Conservation (phyloP, 2,888 invertebrate species). For the Mimumesa dahlbomi region DNA sequence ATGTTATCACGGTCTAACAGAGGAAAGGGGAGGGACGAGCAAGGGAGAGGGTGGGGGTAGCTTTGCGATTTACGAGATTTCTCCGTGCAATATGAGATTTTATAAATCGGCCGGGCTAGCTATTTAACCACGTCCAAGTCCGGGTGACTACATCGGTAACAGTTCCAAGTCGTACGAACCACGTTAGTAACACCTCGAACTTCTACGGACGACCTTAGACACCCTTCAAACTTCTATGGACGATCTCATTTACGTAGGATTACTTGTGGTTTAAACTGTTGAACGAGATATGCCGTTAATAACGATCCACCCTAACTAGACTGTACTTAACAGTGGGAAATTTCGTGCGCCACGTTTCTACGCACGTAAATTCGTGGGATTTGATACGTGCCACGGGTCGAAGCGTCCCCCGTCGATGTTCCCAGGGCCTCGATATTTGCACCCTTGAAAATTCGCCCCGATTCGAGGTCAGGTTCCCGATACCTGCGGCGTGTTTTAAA, state of each 20-base stretch:
- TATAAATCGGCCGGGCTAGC: constrained; percentile 5
- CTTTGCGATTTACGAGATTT: background rate
- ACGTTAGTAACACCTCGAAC: constrained; percentile 14
- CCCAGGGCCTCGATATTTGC: too few species aligned
- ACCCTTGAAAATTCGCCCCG: too few species aligned
- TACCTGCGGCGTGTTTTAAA: too few species aligned
- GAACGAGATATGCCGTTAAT: constrained; percentile 26
- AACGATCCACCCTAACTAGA: constrained; percentile 14
- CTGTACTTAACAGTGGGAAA: constrained; percentile 4
- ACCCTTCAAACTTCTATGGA: constrained; percentile 23
- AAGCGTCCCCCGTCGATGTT: too few species aligned
- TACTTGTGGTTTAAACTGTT: constrained; percentile 34
- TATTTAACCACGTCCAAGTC: background rate
- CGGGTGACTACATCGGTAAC: constrained; percentile 1
- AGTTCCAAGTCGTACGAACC: constrained; percentile 9
- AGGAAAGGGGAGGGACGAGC: too few species aligned
- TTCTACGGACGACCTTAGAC: constrained; percentile 20
- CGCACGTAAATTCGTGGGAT: too few species aligned
- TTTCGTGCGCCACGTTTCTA: background rate
- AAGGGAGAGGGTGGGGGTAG: too few species aligned
- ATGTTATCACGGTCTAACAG: too few species aligned
- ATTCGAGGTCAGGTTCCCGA: too few species aligned
- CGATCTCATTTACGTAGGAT: constrained; percentile 29
- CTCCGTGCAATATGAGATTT: background rate
- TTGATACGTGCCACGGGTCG: too few species aligned